Evolutionary conservation across 2,888 invertebrate species (phyloP).

Genomic region (Cephus rjabovi): DNA sequence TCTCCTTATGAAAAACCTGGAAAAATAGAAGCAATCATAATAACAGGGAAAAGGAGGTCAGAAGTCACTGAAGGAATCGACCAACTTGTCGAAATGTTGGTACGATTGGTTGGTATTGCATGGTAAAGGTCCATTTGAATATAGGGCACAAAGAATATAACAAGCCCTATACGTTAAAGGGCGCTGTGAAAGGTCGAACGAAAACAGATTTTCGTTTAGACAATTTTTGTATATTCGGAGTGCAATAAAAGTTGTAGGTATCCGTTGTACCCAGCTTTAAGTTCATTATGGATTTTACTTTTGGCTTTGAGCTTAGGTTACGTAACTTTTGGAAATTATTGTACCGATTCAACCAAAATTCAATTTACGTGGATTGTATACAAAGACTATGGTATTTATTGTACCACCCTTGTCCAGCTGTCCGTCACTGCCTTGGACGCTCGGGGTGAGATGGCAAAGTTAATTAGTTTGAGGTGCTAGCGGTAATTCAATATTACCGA

Average conservation of each 20-base stretch:
- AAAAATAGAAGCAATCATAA: not conserved
- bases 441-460: not conserved
- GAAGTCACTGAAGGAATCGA: not conserved
- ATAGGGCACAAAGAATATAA: not conserved
- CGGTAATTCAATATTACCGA: not conserved
- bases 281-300: not conserved
- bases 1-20: not conserved
- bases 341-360: not conserved
- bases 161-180: not conserved
- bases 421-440: not conserved
- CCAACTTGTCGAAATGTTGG: not conserved
- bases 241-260: not conserved
- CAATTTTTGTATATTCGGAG: not conserved
- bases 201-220: not conserved
- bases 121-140: not conserved
- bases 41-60: too few relatives aligned
- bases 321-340: not conserved
- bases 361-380: not conserved
- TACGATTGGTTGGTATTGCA: not conserved
- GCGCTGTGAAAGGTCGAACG: not conserved
- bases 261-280: not conserved
- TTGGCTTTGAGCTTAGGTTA: not conserved
- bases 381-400: not conserved
- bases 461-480: not conserved
- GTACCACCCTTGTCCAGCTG: not conserved